Percentiles rank a stretch among this genome's conserved stretches.
Evolutionary conservation across 2,797 vertebrate species (phyloP).

Genomic region (Notolepis coatsorum): DNA sequence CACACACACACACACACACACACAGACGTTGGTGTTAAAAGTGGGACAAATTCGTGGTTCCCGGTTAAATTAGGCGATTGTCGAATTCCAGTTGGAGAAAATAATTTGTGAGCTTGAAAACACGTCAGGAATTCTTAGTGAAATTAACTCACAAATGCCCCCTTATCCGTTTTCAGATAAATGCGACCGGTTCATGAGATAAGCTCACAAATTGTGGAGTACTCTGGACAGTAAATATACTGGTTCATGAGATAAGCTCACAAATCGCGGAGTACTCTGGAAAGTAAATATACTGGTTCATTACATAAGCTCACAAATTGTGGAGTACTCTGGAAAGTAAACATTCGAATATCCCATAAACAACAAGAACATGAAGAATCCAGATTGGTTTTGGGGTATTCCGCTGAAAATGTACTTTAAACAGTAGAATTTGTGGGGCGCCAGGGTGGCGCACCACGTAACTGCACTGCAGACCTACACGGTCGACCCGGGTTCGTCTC

Average conservation of each 20-base stretch:
- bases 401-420: no score
- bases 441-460: no score
- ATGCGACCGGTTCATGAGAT: background rate
- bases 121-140: no score
- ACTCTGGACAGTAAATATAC: background rate
- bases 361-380: background rate
- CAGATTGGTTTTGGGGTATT: no score
- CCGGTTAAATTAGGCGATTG: conserved; percentile 31
- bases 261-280: background rate
- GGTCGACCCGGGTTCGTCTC: no score
- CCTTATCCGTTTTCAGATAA: background rate
- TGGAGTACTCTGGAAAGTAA: background rate
- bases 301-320: background rate
- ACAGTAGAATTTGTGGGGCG: no score
- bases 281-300: background rate
- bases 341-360: background rate
- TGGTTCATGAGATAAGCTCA: no score
- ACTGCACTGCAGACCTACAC: no score
- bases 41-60: conserved; percentile 43
- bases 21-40: conserved; percentile 45
- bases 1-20: no score
- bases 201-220: background rate
- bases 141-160: conserved; percentile 7
- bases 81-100: background rate
- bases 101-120: background rate